Evolutionary conservation across 2,113 vertebrate species (phyloP).

Genomic region (Gobius niger): DNA sequence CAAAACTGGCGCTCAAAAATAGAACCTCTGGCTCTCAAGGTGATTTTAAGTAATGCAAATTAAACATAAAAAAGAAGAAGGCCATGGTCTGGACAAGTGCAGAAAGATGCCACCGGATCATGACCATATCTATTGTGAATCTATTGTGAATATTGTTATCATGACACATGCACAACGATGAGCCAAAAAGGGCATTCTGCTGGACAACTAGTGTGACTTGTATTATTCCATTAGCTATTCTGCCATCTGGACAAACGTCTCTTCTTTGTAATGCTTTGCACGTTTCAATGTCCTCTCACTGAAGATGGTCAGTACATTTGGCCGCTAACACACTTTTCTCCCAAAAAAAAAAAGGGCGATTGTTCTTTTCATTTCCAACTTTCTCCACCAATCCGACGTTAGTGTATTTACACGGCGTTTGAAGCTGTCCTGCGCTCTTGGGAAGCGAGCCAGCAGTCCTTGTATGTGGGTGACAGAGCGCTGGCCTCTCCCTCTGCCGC

Average conservation of each 20-base stretch:
- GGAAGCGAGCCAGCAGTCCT: conserved; percentile 15
- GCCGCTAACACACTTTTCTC: neutral
- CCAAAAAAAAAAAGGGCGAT: neutral
- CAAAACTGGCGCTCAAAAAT: too few relatives aligned
- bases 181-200: neutral
- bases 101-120: too few relatives aligned
- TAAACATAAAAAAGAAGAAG: too few relatives aligned
- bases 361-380: neutral
- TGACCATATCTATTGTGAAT: neutral
- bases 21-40: too few relatives aligned
- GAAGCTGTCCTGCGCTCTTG: neutral
- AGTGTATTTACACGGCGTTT: neutral
- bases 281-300: neutral
- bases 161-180: neutral
- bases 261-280: neutral
- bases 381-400: neutral
- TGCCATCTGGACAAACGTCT: neutral
- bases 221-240: neutral
- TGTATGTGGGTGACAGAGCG: conserved; percentile 21
- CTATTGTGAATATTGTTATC: neutral
- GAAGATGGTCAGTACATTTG: neutral
- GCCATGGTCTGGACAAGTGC: too few relatives aligned
- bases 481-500: conserved; percentile 32
- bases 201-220: neutral
- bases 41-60: too few relatives aligned